phyloP scores from a whole-genome alignment of 2,797 vertebrate genomes.

The Poecilia velifera region DNA sequence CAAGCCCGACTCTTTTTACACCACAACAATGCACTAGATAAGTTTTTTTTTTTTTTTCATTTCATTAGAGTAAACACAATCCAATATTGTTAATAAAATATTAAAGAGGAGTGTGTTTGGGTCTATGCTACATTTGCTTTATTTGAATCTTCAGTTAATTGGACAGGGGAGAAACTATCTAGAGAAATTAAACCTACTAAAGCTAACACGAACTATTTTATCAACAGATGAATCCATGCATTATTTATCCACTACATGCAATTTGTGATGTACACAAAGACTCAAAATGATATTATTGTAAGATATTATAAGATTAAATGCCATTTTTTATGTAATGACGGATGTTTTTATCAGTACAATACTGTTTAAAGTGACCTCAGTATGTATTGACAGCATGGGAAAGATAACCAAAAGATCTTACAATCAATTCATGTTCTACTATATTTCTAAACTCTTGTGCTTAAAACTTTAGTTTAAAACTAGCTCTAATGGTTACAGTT shows the following conservation, averaged over 20 bases:
- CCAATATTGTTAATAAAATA: slow-evolving; percentile 1
- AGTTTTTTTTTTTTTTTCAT: slow-evolving; percentile 16
- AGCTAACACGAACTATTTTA: slow-evolving; percentile 20
- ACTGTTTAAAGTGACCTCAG: background rate
- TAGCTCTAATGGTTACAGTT: background rate
- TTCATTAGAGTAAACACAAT: slow-evolving; percentile 39
- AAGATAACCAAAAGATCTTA: background rate
- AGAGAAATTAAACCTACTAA: slow-evolving; percentile 30
- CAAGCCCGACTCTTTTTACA: slow-evolving; percentile 12
- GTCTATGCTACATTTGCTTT: slow-evolving; percentile 13
- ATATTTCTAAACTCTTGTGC: too few species aligned
- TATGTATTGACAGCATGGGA: background rate
- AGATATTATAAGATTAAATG: background rate
- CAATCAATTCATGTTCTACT: background rate
- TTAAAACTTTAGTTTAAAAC: too few species aligned
- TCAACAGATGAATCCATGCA: slow-evolving; percentile 9
- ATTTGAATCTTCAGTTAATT: slow-evolving; percentile 28
- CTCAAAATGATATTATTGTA: background rate
- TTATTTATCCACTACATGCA: slow-evolving; percentile 15
- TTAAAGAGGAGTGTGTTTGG: background rate
- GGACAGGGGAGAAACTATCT: slow-evolving; percentile 24
- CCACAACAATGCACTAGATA: background rate
- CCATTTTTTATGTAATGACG: background rate
- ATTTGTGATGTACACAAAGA: background rate
- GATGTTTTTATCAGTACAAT: background rate